phyloP scores from a whole-genome alignment of 2,888 invertebrate genomes.

The Melipona beecheii region DNA sequence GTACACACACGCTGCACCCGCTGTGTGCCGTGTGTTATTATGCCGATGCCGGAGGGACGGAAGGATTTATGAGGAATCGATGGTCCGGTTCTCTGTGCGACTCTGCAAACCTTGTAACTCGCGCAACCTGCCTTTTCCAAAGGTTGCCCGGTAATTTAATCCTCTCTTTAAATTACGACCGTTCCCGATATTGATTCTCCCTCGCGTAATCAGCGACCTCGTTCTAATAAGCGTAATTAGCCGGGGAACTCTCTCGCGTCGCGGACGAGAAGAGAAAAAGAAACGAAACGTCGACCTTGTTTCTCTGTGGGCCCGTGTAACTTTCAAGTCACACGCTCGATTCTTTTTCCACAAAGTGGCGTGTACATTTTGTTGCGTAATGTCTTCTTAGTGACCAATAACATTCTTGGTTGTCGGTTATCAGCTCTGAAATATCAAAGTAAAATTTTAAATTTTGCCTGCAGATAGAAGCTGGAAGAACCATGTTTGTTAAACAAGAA shows the following conservation, averaged over 20 bases:
- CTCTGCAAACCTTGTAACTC: conserved; percentile 31
- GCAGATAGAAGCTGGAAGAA: too few relatives aligned
- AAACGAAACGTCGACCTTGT: not conserved
- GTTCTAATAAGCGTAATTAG: conserved; percentile 26
- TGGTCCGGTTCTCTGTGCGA: conserved; percentile 21
- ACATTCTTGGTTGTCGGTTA: too few relatives aligned
- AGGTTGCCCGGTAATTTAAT: conserved; percentile 43
- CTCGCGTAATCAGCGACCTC: conserved; percentile 21
- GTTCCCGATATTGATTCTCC: conserved; percentile 41
- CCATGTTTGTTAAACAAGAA: too few relatives aligned
- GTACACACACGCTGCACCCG: not conserved
- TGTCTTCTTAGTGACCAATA: too few relatives aligned
- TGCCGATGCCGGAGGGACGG: conserved; percentile 10
- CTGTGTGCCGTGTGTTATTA: conserved; percentile 17
- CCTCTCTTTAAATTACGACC: conserved; percentile 46
- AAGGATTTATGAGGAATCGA: conserved; percentile 25
- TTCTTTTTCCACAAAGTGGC: too few relatives aligned
- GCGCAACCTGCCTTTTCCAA: conserved; percentile 31
- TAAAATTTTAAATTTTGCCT: too few relatives aligned
- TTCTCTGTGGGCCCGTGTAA: too few relatives aligned
- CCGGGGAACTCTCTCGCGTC: not conserved
- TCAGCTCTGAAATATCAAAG: too few relatives aligned
- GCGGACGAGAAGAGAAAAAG: not conserved
- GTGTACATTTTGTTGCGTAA: too few relatives aligned
- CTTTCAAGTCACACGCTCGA: too few relatives aligned